A percentile compares a stretch with the other conserved stretches of the same genome.
These are phyloP conservation scores for Caenorhabditis sp. DNA, from an alignment of 2,888 invertebrate genomes.

Conservation along the genomic window DNA sequence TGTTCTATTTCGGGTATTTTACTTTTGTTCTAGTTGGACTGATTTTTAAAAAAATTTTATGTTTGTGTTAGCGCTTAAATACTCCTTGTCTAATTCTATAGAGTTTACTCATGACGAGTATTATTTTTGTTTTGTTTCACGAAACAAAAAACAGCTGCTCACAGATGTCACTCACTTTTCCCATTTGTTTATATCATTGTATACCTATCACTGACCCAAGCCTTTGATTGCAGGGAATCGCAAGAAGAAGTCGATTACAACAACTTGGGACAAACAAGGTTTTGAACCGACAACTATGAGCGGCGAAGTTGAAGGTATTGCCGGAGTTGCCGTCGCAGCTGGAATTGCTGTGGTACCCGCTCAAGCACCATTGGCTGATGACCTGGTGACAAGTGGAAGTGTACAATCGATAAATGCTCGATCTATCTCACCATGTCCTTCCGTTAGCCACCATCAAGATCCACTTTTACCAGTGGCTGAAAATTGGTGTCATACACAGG, in stretches of 20 bases:
- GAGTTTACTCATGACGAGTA: too few species aligned
- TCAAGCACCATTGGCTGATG: conserved; percentile 11
- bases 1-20: not conserved
- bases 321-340: not conserved
- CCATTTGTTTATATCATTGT: not conserved
- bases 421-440: conserved; percentile 39
- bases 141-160: not conserved
- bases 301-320: conserved; percentile 12
- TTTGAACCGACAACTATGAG: not conserved
- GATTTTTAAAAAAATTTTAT: not conserved
- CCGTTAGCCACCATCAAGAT: conserved; percentile 36
- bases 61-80: too few species aligned
- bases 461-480: conserved; percentile 85
- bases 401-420: conserved; percentile 12
- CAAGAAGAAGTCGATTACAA: not conserved
- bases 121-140: not conserved
- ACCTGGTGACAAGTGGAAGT: conserved; percentile 9
- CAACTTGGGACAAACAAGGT: not conserved
- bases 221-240: conserved; percentile 11
- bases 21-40: not conserved
- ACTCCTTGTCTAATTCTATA: too few species aligned
- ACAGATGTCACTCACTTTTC: too few species aligned
- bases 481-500: conserved; percentile 96
- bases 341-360: not conserved
- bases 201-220: not conserved